Base-by-base conservation (phyloP, 2,797 vertebrate genomes). In the Prunella strophiata region DNA sequence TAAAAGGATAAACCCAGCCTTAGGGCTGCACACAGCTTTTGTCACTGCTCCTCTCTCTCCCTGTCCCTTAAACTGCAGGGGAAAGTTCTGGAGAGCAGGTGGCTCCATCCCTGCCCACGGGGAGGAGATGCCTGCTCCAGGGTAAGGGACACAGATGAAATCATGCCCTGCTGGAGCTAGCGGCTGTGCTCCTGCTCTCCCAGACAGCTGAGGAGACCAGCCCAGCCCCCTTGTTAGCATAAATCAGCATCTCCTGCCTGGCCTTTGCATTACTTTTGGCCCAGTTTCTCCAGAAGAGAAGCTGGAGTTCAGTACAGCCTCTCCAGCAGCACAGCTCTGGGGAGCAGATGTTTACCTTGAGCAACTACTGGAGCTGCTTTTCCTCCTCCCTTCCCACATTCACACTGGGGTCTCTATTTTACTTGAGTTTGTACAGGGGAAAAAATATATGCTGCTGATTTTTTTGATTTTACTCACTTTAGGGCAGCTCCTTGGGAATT, bases 31-130 rank as follows among this genome's bases (percentile, higher is more conserved):
- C n/a, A 10, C 34, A 23, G 3, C 65, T 62, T 25, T 3, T 25
- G 32, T 15, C 47, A 5, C 43, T 2, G 63, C 63, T 45, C 3
- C 0, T 6, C 21, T 47, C 54, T 36, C 18, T n/a, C 38, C 0
- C 0, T 10, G 68, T 23, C 51, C 66, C 36, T 36, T 36, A 48
- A 34, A 11, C 0, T 0, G 8, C 20, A 57, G 34, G 25, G 54
- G 65, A 29, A 65, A 22, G 21, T 32, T 88, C 34, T 72, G 58
- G 30, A 57, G 42, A n/a, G 45, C 7, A 7, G 62, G 19, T 0
- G 1, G 67, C 34, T 68, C 52, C 2, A 2, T n/a, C 12, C 30
- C 42, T 16, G 11, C 65, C 50, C 6, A 1, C 1, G 0, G 57
- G 48, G 57, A 62, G 32, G 32, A 61, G 45, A 4, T 0, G 2